Evolutionary conservation across 2,113 vertebrate species (phyloP), one percentile per base, ranked within the genome.

Genomic region (Myotis yumanensis): DNA sequence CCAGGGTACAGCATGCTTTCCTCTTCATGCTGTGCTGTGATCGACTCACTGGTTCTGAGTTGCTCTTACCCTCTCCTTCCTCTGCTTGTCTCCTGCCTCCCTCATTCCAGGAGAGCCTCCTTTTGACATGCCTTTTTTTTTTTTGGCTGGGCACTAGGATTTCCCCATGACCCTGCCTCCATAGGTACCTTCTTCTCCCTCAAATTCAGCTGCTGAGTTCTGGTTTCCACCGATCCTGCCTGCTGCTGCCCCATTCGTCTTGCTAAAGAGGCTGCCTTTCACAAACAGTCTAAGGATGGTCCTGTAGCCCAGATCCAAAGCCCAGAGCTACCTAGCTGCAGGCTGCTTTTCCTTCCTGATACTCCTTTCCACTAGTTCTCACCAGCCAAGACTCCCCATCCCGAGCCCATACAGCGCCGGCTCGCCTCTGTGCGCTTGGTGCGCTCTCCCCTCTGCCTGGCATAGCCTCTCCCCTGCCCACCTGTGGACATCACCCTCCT

Each of bases 341-440:
- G 0, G 43, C 35, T 69, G 2, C 64, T 73, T 86, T 35, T 57
- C 20, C 40, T 86, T 88, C 28, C 30, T 66, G n/a, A 15, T 71
- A 5, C 9, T 64, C 25, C 18, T 94, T 46, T 14, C 28, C 17
- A 37, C 46, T 4, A 22, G 1, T 90, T 82, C 51, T 10, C 12
- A 25, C 17, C 18, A 9, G 1, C 30, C 22, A 37, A 43, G n/a
- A 7, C 32, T 40, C 3, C 0, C 11, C 8, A 46, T 14, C 48
- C 17, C 4, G 6, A 6, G 57, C n/a, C n/a, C 17, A 22, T 3
- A 62, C 8, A 15, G 62, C 2, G 6, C 30, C n/a, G 3, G 35
- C 22, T n/a, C 1, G 8, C 54, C 11, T 72, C 46, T 46, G 75
- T 51, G 75, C 64, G 17, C 68, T 82, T 22, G 68, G 8, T 25